Evolutionary conservation across 2,888 invertebrate species (phyloP).

Genomic region (Agelastica alni): DNA sequence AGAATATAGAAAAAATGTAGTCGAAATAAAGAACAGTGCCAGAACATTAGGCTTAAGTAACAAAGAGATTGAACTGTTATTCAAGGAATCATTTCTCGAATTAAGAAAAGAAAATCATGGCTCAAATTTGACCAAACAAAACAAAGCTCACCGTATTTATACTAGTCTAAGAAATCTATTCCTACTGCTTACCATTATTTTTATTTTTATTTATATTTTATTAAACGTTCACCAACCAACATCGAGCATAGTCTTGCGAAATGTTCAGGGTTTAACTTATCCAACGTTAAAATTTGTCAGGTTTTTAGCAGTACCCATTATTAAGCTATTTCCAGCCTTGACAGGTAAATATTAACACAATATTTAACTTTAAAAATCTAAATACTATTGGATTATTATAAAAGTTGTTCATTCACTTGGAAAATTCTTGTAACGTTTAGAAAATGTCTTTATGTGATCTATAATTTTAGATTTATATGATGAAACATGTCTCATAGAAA

Average conservation of each 20-base stretch:
- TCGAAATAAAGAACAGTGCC: slow-evolving; percentile 63
- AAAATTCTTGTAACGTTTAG: not conserved
- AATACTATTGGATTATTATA: too few species aligned
- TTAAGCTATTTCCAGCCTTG: slow-evolving; percentile 72
- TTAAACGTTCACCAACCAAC: slow-evolving; percentile 66
- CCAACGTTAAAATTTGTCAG: slow-evolving; percentile 77
- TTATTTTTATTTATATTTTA: slow-evolving; percentile 55
- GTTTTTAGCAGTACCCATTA: slow-evolving; percentile 74
- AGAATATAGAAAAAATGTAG: slow-evolving; percentile 63
- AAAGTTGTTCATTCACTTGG: too few species aligned
- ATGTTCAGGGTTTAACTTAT: slow-evolving; percentile 80
- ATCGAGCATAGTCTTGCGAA: slow-evolving; percentile 69
- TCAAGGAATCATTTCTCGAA: slow-evolving; percentile 61
- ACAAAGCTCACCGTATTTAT: slow-evolving; percentile 36
- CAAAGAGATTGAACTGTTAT: slow-evolving; percentile 66
- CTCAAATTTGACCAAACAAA: slow-evolving; percentile 30
- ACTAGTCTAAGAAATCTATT: slow-evolving; percentile 28
- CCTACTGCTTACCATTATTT: slow-evolving; percentile 42
- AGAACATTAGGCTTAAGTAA: slow-evolving; percentile 64
- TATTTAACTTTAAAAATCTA: too few species aligned
- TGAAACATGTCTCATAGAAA: slow-evolving; percentile 81
- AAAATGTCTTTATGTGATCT: not conserved
- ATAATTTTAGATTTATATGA: slow-evolving; percentile 70
- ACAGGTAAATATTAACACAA: too few species aligned
- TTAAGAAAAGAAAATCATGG: slow-evolving; percentile 48